These are phyloP conservation scores for Xenus cinereus DNA, from an alignment of 2,113 vertebrate genomes.

Conservation along the genomic window DNA sequence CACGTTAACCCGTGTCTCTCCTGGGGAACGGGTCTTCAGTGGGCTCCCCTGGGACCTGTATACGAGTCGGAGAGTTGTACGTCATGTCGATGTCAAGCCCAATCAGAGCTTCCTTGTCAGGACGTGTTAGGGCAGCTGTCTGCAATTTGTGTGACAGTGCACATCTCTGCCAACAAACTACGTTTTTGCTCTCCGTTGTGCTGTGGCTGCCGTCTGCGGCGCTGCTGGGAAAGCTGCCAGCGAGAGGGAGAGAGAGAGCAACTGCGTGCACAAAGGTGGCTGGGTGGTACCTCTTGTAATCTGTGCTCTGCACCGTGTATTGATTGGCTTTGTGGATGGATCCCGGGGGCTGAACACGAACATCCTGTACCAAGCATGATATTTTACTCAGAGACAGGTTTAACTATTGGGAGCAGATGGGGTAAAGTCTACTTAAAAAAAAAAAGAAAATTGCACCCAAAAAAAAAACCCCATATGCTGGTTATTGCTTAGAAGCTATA, in stretches of 20 bases:
- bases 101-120: slow-evolving; percentile 18
- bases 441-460: not conserved
- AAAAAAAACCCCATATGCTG: not conserved
- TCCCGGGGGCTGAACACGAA: not conserved
- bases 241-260: not conserved
- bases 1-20: not conserved
- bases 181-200: not conserved
- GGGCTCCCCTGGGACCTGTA: not conserved
- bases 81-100: not conserved
- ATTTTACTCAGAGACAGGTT: slow-evolving; percentile 6
- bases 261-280: slow-evolving; percentile 30
- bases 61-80: not conserved
- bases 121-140: slow-evolving; percentile 42
- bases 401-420: not conserved
- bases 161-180: slow-evolving; percentile 24
- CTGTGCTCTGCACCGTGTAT: not conserved
- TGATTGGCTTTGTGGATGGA: slow-evolving; percentile 50
- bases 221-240: slow-evolving; percentile 67
- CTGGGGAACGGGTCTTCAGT: not conserved
- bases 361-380: not conserved
- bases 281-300: slow-evolving; percentile 51
- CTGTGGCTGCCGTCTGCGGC: slow-evolving; percentile 23
- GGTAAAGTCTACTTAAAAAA: not conserved
- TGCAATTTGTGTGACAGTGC: slow-evolving; percentile 27
- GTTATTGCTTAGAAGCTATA: not conserved